phyloP scores from a whole-genome alignment of 2,888 invertebrate genomes.

The Drosophila tripunctata region DNA sequence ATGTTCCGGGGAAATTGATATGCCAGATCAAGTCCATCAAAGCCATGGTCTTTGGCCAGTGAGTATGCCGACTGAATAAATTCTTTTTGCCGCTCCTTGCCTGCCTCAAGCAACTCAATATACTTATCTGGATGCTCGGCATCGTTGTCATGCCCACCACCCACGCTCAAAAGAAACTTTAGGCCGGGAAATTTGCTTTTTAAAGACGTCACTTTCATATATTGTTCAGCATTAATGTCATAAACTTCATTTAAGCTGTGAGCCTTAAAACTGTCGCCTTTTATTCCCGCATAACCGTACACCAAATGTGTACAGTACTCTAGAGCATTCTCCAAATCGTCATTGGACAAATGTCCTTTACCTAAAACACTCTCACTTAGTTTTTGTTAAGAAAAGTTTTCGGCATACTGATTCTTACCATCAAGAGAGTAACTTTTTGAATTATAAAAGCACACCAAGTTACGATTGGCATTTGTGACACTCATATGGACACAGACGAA shows the following conservation, averaged over 20 bases:
- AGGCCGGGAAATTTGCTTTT: constrained; percentile 89
- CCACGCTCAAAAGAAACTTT: constrained; percentile 90
- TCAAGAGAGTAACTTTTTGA: background rate
- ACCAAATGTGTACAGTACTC: constrained; percentile 3
- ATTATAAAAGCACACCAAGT: constrained; percentile 3
- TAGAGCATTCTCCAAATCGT: background rate
- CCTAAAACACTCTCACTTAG: background rate
- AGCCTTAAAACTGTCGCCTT: background rate
- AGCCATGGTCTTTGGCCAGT: constrained; percentile 90
- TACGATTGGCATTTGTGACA: too few relatives aligned
- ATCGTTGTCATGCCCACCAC: constrained; percentile 90
- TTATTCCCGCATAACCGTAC: background rate
- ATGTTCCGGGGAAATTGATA: constrained; percentile 93
- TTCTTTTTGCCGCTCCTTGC: constrained; percentile 88
- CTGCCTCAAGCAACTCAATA: constrained; percentile 89
- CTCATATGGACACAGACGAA: background rate
- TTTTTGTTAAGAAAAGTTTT: background rate
- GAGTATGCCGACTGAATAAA: constrained; percentile 90
- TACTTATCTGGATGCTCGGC: constrained; percentile 87
- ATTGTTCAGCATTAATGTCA: background rate
- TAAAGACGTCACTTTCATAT: constrained; percentile 89
- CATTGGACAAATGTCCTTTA: background rate
- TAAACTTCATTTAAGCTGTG: background rate
- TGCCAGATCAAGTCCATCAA: constrained; percentile 94
- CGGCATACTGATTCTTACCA: background rate